Percentiles rank a stretch among this genome's conserved stretches.
phyloP scores from a whole-genome alignment of 1,140 invertebrate species.

The Armadillidium nasatum region DNA sequence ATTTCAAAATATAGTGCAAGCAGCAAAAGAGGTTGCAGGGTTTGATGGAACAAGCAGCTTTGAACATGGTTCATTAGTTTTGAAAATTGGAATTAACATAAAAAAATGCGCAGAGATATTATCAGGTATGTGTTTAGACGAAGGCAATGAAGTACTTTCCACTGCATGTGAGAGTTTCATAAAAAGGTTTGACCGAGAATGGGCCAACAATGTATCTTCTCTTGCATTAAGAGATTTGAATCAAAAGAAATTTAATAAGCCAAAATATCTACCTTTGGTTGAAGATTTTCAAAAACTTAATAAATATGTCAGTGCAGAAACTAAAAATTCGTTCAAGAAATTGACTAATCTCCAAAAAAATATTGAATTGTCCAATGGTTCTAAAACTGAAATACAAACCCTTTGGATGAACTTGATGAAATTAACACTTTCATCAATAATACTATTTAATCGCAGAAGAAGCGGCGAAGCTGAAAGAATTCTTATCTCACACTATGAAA shows the following conservation, averaged over 20 bases:
- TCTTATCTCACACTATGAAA: neutral
- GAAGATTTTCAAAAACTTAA: neutral
- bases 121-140: neutral
- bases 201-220: neutral
- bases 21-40: neutral
- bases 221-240: neutral
- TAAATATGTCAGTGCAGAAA: neutral
- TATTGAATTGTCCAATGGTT: neutral
- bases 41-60: neutral
- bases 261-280: neutral
- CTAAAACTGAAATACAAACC: neutral
- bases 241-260: slow-evolving; percentile 8
- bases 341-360: neutral
- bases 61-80: neutral
- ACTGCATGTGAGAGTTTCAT: neutral
- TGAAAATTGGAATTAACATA: neutral
- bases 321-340: neutral
- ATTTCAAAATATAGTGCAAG: neutral
- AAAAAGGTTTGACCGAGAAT: neutral
- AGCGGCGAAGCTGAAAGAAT: slow-evolving; percentile 13
- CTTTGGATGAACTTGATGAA: neutral
- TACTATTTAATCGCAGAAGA: slow-evolving; percentile 3
- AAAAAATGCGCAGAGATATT: slow-evolving; percentile 14
- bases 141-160: neutral
- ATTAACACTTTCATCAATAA: neutral